Conservation (phyloP, 2,797 vertebrate species). For the Yasuhikotakia modesta region DNA sequence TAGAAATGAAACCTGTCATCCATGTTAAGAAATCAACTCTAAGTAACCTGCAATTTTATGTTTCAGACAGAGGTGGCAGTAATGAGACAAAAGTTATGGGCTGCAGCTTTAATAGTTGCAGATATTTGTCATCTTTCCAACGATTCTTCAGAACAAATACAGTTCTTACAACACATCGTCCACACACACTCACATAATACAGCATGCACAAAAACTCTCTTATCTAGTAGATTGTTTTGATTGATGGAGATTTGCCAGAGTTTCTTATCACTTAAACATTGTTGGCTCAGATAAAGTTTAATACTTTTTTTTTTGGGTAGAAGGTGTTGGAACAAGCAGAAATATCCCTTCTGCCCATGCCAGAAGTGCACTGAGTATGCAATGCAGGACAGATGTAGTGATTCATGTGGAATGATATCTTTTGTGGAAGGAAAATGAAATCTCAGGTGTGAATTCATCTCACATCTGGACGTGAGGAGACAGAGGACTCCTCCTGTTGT, state of each 20-base stretch:
- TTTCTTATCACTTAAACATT: slow-evolving; percentile 1
- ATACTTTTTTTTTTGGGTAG: slow-evolving; percentile 26
- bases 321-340: slow-evolving; percentile 47
- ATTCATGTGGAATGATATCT: slow-evolving; percentile 45
- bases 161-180: slow-evolving; percentile 7
- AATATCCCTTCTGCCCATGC: slow-evolving; percentile 35
- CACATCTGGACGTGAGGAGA: slow-evolving; percentile 58
- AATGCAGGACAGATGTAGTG: slow-evolving; percentile 54
- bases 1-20: too few relatives aligned
- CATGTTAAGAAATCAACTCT: too few relatives aligned
- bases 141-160: background rate
- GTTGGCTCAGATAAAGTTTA: slow-evolving; percentile 39
- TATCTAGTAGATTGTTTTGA: slow-evolving; percentile 16
- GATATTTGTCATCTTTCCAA: background rate
- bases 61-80: too few relatives aligned
- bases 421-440: slow-evolving; percentile 42
- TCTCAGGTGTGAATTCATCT: slow-evolving; percentile 46
- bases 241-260: slow-evolving; percentile 27
- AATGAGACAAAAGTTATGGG: too few relatives aligned
- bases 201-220: background rate
- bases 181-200: background rate
- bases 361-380: slow-evolving; percentile 42
- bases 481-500: slow-evolving; percentile 60
- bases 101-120: too few relatives aligned
- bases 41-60: too few relatives aligned